Evolutionary conservation across 2,888 invertebrate species (phyloP).

Genomic region (Noctua janthe): DNA sequence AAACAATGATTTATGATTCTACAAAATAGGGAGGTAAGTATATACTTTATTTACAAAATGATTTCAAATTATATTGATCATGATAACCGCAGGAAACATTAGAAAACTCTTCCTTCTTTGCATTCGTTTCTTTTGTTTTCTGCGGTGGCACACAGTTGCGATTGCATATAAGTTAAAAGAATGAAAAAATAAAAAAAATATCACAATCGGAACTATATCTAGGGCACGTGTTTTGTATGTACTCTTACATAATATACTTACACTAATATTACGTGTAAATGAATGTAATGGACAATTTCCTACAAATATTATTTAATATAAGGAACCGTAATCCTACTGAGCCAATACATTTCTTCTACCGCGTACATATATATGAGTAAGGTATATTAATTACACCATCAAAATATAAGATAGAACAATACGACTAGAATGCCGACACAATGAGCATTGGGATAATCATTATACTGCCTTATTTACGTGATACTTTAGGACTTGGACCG

Average conservation of each 20-base stretch:
- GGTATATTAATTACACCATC: constrained; percentile 61
- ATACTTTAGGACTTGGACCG: constrained; percentile 24
- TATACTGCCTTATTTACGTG: constrained; percentile 53
- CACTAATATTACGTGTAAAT: constrained; percentile 70
- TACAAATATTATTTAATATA: constrained; percentile 71
- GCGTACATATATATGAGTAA: constrained; percentile 63
- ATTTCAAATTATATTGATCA: constrained; percentile 34
- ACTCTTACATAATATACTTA: constrained; percentile 71
- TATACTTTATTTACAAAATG: constrained; percentile 39
- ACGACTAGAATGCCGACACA: constrained; percentile 81
- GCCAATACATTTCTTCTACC: constrained; percentile 74
- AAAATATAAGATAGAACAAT: constrained; percentile 70
- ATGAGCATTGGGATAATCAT: constrained; percentile 63
- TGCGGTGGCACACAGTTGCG: constrained; percentile 13
- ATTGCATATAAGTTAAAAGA: constrained; percentile 36
- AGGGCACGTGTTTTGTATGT: constrained; percentile 75
- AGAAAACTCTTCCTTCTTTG: neutral
- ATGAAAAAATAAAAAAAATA: constrained; percentile 75
- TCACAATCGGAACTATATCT: constrained; percentile 84
- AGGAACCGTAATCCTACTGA: constrained; percentile 79
- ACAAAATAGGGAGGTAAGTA: constrained; percentile 32
- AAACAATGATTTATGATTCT: constrained; percentile 73
- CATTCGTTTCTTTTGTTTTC: constrained; percentile 2
- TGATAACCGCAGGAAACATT: constrained; percentile 28
- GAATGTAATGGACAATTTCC: constrained; percentile 74